phyloP scores from a whole-genome alignment of 2,113 vertebrate species.

The Barbus barbus region DNA sequence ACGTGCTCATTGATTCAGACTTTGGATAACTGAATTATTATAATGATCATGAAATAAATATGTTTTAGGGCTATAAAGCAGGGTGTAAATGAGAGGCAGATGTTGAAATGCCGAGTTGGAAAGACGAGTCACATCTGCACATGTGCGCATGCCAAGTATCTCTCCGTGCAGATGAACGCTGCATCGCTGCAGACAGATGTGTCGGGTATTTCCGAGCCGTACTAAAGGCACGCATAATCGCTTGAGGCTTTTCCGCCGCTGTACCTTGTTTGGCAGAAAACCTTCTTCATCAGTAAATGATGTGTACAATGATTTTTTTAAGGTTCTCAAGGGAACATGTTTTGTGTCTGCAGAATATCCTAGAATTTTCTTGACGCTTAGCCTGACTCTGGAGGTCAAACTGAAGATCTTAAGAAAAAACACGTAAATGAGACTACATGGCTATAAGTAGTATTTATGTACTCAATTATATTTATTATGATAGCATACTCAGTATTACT shows the following conservation, averaged over 20 bases:
- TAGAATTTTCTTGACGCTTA: background rate
- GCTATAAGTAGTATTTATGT: background rate
- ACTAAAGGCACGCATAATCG: background rate
- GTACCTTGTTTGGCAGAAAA: conserved; percentile 14
- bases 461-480: no score
- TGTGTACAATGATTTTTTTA: conserved; percentile 6
- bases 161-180: conserved; percentile 11
- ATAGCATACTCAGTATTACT: background rate
- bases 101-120: conserved; percentile 26
- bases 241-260: background rate
- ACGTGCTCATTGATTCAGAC: conserved; percentile 33
- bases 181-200: conserved; percentile 29
- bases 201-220: conserved; percentile 14
- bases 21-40: conserved; percentile 30
- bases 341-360: conserved; percentile 16
- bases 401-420: background rate
- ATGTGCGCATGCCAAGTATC: conserved; percentile 23
- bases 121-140: conserved; percentile 33
- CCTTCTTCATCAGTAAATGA: background rate
- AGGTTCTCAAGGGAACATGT: background rate
- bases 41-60: conserved; percentile 44
- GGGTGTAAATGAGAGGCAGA: conserved; percentile 37
- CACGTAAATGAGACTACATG: background rate
- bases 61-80: conserved; percentile 33
- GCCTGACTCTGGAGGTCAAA: background rate